Conservation (phyloP, 1,140 invertebrate species). For the Laodelphax striatellus region DNA sequence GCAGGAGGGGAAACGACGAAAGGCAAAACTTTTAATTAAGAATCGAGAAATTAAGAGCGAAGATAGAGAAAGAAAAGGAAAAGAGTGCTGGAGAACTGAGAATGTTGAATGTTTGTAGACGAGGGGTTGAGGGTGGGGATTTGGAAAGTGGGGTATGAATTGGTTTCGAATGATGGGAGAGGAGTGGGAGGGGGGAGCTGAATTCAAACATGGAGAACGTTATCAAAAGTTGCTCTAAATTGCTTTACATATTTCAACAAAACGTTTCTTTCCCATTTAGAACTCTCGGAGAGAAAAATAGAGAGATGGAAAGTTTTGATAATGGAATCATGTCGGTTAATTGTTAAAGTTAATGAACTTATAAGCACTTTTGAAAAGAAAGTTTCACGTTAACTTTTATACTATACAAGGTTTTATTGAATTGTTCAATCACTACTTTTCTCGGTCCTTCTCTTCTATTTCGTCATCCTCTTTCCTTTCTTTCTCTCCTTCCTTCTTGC, state of each 20-base stretch:
- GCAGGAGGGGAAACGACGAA: neutral
- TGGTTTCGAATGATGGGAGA: neutral
- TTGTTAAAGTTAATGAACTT: slow-evolving; percentile 1
- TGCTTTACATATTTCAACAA: slow-evolving; percentile 1
- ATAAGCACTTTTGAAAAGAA: slow-evolving; percentile 1
- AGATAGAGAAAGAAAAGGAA: neutral
- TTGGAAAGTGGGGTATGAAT: too few species aligned
- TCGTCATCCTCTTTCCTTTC: too few species aligned
- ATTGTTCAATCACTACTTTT: neutral
- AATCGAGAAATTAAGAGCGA: neutral
- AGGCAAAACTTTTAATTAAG: slow-evolving; percentile 1
- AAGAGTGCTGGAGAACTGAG: neutral
- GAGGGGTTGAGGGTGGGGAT: too few species aligned
- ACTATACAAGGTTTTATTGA: neutral
- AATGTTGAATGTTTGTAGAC: neutral
- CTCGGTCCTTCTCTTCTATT: neutral
- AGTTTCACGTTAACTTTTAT: neutral
- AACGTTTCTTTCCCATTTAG: slow-evolving; percentile 1
- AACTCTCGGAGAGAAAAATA: neutral
- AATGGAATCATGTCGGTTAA: neutral
- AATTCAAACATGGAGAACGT: neutral
- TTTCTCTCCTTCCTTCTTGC: too few species aligned
- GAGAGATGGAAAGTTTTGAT: neutral
- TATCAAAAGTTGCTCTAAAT: slow-evolving; percentile 1
- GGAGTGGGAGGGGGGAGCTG: neutral